Evolutionary conservation across 2,113 vertebrate species (phyloP).

Genomic region (Gobio gobio): DNA sequence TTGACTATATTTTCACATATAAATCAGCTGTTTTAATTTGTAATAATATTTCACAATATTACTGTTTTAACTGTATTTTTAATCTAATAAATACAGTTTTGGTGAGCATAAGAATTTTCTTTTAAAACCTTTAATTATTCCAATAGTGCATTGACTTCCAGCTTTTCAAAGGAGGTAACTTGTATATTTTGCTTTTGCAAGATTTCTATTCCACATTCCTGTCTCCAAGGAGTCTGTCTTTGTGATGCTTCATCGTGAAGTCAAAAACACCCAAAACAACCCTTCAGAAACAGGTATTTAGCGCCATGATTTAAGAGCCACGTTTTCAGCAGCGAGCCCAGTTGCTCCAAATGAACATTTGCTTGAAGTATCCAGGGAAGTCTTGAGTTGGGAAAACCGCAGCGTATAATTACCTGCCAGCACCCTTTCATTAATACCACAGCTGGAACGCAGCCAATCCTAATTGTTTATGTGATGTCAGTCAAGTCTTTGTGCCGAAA

Average conservation of each 20-base stretch:
- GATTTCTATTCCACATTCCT: not conserved
- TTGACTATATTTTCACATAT: too few relatives aligned
- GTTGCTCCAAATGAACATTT: slow-evolving; percentile 45
- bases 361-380: slow-evolving; percentile 59
- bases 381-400: slow-evolving; percentile 60
- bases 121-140: not conserved
- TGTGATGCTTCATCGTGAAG: slow-evolving; percentile 19
- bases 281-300: slow-evolving; percentile 53
- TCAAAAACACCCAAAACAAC: slow-evolving; percentile 11
- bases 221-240: slow-evolving; percentile 42
- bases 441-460: slow-evolving; percentile 65
- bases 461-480: slow-evolving; percentile 76
- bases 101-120: too few relatives aligned
- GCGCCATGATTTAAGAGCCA: slow-evolving; percentile 43
- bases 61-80: too few relatives aligned
- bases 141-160: not conserved
- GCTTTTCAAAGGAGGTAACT: not conserved
- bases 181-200: slow-evolving; percentile 20
- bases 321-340: slow-evolving; percentile 22
- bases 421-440: slow-evolving; percentile 66
- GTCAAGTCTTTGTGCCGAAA: slow-evolving; percentile 53
- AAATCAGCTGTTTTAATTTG: too few relatives aligned
- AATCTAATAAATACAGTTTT: too few relatives aligned
- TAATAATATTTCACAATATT: too few relatives aligned
- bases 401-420: slow-evolving; percentile 69